phyloP scores from a whole-genome alignment of 1,140 invertebrate species.

The Panagrolaimus sp. region DNA sequence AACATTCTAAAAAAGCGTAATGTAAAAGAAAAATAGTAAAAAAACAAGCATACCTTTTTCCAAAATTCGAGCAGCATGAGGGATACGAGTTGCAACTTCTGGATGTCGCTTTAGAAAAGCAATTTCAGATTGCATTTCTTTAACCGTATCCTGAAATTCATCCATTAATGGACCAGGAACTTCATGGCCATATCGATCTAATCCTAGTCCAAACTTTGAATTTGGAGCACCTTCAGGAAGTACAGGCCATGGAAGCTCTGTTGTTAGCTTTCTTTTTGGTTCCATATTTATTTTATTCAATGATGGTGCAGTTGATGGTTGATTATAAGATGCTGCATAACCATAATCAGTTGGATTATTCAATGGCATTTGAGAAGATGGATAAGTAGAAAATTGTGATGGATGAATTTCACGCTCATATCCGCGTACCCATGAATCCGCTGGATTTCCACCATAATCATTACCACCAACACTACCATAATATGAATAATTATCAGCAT shows the following conservation, averaged over 20 bases:
- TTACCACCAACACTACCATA: too few species aligned
- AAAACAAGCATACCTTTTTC: not conserved
- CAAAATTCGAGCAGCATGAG: not conserved
- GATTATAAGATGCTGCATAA: too few species aligned
- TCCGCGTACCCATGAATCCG: too few species aligned
- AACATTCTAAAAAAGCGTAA: not conserved
- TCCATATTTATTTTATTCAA: too few species aligned
- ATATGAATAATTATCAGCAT: too few species aligned
- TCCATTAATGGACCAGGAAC: not conserved
- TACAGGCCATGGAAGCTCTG: not conserved
- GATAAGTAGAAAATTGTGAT: too few species aligned
- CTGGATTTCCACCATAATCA: too few species aligned
- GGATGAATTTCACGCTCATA: too few species aligned
- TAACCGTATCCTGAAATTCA: not conserved
- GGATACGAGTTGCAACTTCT: not conserved
- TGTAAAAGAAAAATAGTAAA: not conserved
- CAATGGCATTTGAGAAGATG: too few species aligned
- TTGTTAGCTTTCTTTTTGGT: not conserved
- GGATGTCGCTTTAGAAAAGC: slow-evolving; percentile 9
- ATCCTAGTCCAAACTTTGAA: not conserved
- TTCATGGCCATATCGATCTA: not conserved
- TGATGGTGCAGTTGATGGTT: too few species aligned
- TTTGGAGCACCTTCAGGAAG: not conserved
- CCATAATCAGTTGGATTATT: too few species aligned
- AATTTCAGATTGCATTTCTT: not conserved